Percentiles rank a stretch among this genome's conserved stretches.
Evolutionary conservation across 2,113 vertebrate genomes (phyloP).

Genomic region (Siniperca knerii): DNA sequence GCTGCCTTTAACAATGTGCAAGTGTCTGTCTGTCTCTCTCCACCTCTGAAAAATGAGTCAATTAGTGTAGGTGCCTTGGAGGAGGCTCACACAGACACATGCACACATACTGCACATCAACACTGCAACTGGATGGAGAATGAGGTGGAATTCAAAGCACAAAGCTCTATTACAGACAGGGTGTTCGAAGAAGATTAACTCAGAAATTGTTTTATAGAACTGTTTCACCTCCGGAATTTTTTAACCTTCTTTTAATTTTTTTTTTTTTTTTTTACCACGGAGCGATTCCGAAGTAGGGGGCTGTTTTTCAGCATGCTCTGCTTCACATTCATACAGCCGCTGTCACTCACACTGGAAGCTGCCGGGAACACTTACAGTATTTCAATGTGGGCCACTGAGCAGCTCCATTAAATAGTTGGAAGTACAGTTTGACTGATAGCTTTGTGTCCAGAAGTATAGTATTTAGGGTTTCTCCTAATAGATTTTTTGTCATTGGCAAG

Average conservation of each 20-base stretch:
- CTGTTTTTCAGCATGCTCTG: slow-evolving; percentile 15
- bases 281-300: not conserved
- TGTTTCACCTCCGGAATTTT: slow-evolving; percentile 10
- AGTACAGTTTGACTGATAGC: slow-evolving; percentile 4
- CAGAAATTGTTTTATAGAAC: slow-evolving; percentile 23
- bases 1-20: slow-evolving; percentile 41
- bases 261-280: not conserved
- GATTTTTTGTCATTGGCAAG: not conserved
- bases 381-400: slow-evolving; percentile 20
- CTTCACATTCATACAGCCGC: slow-evolving; percentile 25
- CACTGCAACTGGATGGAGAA: slow-evolving; percentile 8
- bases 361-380: slow-evolving; percentile 1
- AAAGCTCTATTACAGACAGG: slow-evolving; percentile 16
- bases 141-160: slow-evolving; percentile 32
- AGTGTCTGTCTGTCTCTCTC: slow-evolving; percentile 43
- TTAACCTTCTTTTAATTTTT: slow-evolving; percentile 2
- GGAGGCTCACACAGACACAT: slow-evolving; percentile 17
- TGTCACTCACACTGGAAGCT: slow-evolving; percentile 37
- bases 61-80: slow-evolving; percentile 67
- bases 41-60: slow-evolving; percentile 70
- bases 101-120: not conserved
- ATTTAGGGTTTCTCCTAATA: not conserved
- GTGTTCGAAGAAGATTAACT: slow-evolving; percentile 39
- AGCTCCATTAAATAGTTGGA: not conserved
- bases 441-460: not conserved